A percentile compares a stretch with the other conserved stretches of the same genome.
Evolutionary conservation across 2,888 invertebrate genomes (phyloP).

Genomic region (Syritta pipiens): DNA sequence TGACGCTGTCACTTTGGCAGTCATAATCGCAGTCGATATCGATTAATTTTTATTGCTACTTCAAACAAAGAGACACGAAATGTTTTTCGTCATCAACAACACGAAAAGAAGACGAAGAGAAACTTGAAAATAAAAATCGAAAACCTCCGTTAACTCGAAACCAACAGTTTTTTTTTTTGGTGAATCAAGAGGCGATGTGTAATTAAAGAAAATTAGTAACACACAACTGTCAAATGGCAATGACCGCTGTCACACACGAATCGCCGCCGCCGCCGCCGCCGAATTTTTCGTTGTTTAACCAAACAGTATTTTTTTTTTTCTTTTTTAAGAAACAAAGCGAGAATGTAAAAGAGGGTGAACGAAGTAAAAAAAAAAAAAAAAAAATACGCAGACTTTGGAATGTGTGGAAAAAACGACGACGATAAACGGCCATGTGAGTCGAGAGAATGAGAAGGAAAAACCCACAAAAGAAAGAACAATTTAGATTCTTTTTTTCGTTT

Average conservation of each 20-base stretch:
- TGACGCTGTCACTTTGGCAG: too few species aligned
- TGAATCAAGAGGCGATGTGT: conserved; percentile 3
- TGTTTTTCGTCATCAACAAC: not conserved
- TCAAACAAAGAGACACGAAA: conserved; percentile 19
- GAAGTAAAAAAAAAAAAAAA: conserved; percentile 19
- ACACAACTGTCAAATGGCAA: conserved; percentile 65
- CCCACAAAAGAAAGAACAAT: too few species aligned
- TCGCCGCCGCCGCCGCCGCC: conserved; percentile 52
- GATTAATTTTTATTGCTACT: not conserved
- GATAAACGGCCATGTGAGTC: conserved; percentile 35
- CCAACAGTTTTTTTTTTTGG: conserved; percentile 16
- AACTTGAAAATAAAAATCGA: conserved; percentile 1
- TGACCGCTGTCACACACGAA: conserved; percentile 58
- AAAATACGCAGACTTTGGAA: conserved; percentile 55
- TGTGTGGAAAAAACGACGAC: conserved; percentile 31
- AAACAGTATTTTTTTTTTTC: too few species aligned
- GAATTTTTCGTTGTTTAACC: conserved; percentile 27
- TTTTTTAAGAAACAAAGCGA: conserved; percentile 41
- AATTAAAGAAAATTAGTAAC: conserved; percentile 57
- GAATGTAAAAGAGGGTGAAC: not conserved
- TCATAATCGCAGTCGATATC: not conserved
- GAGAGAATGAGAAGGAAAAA: conserved; percentile 21
- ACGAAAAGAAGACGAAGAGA: not conserved
- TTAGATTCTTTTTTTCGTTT: too few species aligned
- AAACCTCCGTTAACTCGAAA: conserved; percentile 27